Conservation (phyloP, 2,888 invertebrate species). For the Molorchus minor region DNA sequence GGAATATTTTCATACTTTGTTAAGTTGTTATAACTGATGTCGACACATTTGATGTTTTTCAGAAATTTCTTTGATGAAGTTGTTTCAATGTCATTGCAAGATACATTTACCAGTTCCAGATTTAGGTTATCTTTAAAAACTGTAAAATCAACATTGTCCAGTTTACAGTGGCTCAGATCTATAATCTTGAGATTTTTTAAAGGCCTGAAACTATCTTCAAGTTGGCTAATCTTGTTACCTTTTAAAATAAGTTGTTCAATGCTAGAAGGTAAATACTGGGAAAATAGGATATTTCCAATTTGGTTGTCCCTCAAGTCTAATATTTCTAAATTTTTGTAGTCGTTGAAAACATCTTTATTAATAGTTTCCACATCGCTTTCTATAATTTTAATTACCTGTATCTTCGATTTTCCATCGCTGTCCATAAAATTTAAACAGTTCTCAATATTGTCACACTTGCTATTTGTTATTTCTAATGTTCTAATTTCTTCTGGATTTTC, state of each 20-base stretch:
- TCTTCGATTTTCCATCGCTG: neutral
- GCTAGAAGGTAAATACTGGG: slow-evolving; percentile 17
- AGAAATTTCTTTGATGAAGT: slow-evolving; percentile 29
- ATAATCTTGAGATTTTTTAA: slow-evolving; percentile 20
- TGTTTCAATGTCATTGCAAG: slow-evolving; percentile 27
- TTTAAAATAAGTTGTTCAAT: slow-evolving; percentile 22
- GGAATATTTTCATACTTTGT: slow-evolving; percentile 30
- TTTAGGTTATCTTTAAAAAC: slow-evolving; percentile 30
- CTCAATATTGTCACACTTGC: neutral
- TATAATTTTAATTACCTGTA: slow-evolving; percentile 17
- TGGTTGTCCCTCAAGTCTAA: slow-evolving; percentile 28
- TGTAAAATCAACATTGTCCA: slow-evolving; percentile 24
- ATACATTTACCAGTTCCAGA: slow-evolving; percentile 28
- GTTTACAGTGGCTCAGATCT: slow-evolving; percentile 27
- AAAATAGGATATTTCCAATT: slow-evolving; percentile 20
- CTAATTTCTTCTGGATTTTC: neutral
- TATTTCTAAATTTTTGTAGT: slow-evolving; percentile 6
- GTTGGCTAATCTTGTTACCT: slow-evolving; percentile 21
- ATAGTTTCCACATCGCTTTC: slow-evolving; percentile 23
- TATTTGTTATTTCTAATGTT: neutral
- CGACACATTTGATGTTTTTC: slow-evolving; percentile 37
- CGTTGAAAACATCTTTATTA: slow-evolving; percentile 3
- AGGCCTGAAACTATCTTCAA: slow-evolving; percentile 13
- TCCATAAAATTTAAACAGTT: neutral
- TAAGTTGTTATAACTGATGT: slow-evolving; percentile 31